Conservation (phyloP, 2,113 vertebrate genomes). For the Corythornis cristatus region DNA sequence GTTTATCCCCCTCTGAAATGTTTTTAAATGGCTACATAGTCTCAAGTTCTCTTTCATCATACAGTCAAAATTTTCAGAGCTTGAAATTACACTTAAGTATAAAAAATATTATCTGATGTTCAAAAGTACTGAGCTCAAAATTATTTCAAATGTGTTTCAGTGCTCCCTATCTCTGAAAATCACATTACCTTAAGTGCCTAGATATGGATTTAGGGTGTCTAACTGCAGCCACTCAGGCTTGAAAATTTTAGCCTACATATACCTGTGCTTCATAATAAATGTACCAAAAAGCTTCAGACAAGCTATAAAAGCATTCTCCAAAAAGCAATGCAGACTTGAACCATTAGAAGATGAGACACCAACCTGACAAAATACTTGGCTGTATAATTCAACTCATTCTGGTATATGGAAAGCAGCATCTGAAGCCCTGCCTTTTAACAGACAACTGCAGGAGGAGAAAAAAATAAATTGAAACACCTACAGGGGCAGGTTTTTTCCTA, state of each 20-base stretch:
- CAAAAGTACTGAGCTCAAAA: neutral
- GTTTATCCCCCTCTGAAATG: neutral
- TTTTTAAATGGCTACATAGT: neutral
- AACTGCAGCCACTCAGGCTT: conserved; percentile 15
- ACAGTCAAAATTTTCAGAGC: conserved; percentile 20
- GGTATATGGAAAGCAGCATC: neutral
- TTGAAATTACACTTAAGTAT: conserved; percentile 31
- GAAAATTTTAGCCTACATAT: conserved; percentile 41
- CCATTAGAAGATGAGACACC: neutral
- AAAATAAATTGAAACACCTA: neutral
- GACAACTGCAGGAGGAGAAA: neutral
- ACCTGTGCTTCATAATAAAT: conserved; percentile 48
- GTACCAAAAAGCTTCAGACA: conserved; percentile 30
- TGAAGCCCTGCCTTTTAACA: neutral
- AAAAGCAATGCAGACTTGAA: neutral
- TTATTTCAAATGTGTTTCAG: neutral
- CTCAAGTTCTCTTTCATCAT: neutral
- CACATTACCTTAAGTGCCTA: conserved; percentile 26
- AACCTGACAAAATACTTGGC: neutral
- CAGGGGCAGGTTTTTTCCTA: neutral
- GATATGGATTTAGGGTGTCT: conserved; percentile 20
- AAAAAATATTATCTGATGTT: conserved; percentile 1
- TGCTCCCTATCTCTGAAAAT: neutral
- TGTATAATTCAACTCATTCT: conserved; percentile 1
- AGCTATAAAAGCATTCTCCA: conserved; percentile 31